These are phyloP conservation scores for Neelides sp. DNA, from an alignment of 1,140 invertebrate genomes.

Conservation along the genomic window DNA sequence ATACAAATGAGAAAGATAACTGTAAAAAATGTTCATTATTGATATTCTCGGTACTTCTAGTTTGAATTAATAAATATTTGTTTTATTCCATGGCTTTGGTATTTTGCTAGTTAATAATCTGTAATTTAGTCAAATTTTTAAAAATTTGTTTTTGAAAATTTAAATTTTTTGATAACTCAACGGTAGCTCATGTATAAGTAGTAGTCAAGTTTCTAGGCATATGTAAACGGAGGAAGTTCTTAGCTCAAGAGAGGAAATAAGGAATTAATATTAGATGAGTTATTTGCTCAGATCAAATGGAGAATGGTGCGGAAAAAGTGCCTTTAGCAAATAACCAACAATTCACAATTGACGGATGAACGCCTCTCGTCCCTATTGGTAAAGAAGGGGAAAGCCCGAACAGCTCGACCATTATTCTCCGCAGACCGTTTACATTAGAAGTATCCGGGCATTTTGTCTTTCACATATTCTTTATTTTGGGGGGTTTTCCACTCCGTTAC, in stretches of 20 bases:
- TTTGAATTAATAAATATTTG: no score
- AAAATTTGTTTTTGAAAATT: no score
- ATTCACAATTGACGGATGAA: conserved; percentile 24
- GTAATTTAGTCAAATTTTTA: no score
- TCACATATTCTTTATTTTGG: conserved; percentile 1
- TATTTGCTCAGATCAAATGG: conserved; percentile 25
- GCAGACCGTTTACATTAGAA: background rate
- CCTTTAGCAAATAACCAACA: conserved; percentile 23
- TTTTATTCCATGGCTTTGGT: no score
- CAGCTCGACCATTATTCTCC: no score
- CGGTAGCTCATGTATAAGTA: background rate
- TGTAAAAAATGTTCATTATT: no score
- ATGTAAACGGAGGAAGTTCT: conserved; percentile 7
- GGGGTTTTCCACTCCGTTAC: no score
- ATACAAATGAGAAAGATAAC: no score
- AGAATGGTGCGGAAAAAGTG: conserved; percentile 26
- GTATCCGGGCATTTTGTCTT: background rate
- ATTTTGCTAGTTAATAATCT: no score
- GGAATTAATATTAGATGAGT: conserved; percentile 25
- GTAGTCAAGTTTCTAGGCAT: background rate
- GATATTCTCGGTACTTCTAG: no score
- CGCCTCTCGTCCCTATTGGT: conserved; percentile 14
- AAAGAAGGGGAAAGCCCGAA: no score
- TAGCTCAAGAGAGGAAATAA: conserved; percentile 20
- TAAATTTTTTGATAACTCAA: no score